Evolutionary conservation across 1,140 invertebrate species (phyloP).

Genomic region (Drosophila bipectinata): DNA sequence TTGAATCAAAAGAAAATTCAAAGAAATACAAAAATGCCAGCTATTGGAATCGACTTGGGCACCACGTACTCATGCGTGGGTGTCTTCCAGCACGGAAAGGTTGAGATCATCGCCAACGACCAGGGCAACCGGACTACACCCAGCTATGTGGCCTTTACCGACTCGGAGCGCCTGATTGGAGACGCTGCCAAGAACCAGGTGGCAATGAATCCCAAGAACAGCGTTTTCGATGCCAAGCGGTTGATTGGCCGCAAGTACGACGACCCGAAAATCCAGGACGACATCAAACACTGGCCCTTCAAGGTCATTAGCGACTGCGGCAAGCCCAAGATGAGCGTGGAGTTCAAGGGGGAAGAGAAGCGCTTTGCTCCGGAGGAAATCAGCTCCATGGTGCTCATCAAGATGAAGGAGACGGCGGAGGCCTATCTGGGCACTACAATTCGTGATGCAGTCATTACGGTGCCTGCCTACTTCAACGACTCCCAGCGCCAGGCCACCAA

Average conservation of each 20-base stretch:
- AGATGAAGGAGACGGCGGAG: constrained; percentile 93
- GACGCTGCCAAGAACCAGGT: constrained; percentile 91
- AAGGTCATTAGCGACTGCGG: constrained; percentile 87
- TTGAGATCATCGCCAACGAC: constrained; percentile 96
- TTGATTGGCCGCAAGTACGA: constrained; percentile 88
- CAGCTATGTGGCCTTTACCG: constrained; percentile 95
- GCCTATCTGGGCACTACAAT: constrained; percentile 89
- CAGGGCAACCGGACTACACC: constrained; percentile 96
- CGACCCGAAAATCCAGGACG: constrained; percentile 89
- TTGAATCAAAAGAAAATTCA: not conserved
- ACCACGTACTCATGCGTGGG: constrained; percentile 93
- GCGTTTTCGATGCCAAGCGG: constrained; percentile 90
- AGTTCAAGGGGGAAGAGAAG: constrained; percentile 90
- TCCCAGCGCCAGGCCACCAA: constrained; percentile 88
- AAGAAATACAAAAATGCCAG: constrained; percentile 82
- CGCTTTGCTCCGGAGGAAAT: constrained; percentile 91
- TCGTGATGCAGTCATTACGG: constrained; percentile 87
- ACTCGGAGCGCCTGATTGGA: constrained; percentile 93
- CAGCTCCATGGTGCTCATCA: constrained; percentile 90
- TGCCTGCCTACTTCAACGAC: constrained; percentile 88
- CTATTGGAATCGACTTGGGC: constrained; percentile 90
- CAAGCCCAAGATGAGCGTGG: constrained; percentile 89
- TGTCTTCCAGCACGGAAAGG: constrained; percentile 92
- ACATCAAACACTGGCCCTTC: constrained; percentile 92
- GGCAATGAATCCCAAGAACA: constrained; percentile 93